Evolutionary conservation across 37 sponge, comb jelly and placozoan species (phyloP), one percentile per base, ranked within the genome.

Genomic region (Dysidea cf. avara): DNA sequence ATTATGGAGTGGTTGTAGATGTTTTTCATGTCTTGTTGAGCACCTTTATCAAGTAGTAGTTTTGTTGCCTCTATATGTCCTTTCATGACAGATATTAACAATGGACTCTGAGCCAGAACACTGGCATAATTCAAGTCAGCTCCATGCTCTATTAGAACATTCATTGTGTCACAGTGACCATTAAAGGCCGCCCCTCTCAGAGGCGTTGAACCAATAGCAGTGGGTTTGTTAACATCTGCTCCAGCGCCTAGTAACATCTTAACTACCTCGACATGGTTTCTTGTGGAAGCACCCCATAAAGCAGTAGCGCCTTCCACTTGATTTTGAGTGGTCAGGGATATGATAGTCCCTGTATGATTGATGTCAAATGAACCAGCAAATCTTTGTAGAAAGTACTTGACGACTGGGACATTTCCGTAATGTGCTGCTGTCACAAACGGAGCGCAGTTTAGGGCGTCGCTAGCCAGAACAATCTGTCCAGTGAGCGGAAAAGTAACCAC

Each of bases 261-360:
- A 34, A 96, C 90, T 2, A 92, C 67, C 16, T 96, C 90, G 20
- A 88, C 48, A 58, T 80, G 78, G 0, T 87, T 87, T 49, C 93
- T 87, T 2, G 92, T 81, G 52, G 83, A 78, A 24, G 90, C 92
- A 0, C 81, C 94, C 94, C 94, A 94, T 1, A 94, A 84, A 22
- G 94, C 83, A 11, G 94, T 94, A 21, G 94, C 90, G 69, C 91
- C 86, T 60, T 81, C 87, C 17, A 94, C 91, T 25, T 90, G 72
- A 72, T 94, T 94, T 53, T 64, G 71, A 7, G 94, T 93, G 16
- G 89, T 83, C 34, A 83, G 53, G 33, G 94, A 93, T 16, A 87
- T 54, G 32, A 93, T 88, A 11, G 86, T 81, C 34, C 81, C 86
- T 3, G 64, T 48, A 17, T 85, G 86, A 39, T 90, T 72, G 37